Conservation (phyloP, 2,888 invertebrate species). For the Germaria angustata region DNA sequence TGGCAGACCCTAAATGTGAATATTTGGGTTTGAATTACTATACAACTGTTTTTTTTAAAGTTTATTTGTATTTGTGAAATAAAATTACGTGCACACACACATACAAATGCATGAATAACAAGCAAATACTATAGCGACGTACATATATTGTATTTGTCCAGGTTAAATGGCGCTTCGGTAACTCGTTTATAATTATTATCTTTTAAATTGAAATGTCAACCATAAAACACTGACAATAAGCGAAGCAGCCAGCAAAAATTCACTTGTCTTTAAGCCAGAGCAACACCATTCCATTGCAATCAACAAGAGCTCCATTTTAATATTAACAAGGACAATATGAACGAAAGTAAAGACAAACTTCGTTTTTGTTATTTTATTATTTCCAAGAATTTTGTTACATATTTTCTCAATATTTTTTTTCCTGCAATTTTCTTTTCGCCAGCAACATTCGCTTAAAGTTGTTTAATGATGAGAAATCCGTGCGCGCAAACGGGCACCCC, state of each 20-base stretch:
- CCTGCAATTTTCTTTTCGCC: background rate
- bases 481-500: slow-evolving; percentile 23
- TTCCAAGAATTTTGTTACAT: slow-evolving; percentile 23
- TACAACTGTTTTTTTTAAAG: background rate
- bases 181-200: slow-evolving; percentile 66
- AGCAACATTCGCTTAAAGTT: slow-evolving; percentile 50
- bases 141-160: slow-evolving; percentile 42
- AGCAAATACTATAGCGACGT: background rate
- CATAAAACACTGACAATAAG: slow-evolving; percentile 65
- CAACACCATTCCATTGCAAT: slow-evolving; percentile 13
- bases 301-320: slow-evolving; percentile 36
- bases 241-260: slow-evolving; percentile 41
- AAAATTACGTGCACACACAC: too few species aligned
- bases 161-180: slow-evolving; percentile 60
- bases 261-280: slow-evolving; percentile 11
- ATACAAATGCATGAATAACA: background rate
- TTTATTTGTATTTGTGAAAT: slow-evolving; percentile 38
- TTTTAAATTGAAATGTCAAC: slow-evolving; percentile 67
- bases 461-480: slow-evolving; percentile 55
- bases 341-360: slow-evolving; percentile 51
- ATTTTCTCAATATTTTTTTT: background rate
- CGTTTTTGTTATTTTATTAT: slow-evolving; percentile 34
- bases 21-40: background rate
- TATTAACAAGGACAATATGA: slow-evolving; percentile 42
- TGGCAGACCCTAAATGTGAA: background rate